These are phyloP conservation scores for Cynaeus angustus DNA, from an alignment of 2,888 invertebrate species.

Conservation along the genomic window DNA sequence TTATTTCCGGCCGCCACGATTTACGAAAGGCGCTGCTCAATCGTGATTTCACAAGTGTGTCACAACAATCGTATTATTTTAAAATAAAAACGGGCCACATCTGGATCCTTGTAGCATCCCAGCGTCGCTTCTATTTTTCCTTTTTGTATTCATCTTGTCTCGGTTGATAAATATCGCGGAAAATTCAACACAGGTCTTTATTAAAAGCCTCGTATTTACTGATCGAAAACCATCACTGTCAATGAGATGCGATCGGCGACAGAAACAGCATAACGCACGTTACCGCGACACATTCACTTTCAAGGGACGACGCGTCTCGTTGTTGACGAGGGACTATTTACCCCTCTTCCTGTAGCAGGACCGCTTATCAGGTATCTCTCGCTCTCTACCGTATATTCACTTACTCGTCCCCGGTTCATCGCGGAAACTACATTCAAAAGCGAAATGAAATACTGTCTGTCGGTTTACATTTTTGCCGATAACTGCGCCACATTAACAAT, in stretches of 20 bases:
- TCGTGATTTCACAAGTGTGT: too few species aligned
- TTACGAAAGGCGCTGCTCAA: too few species aligned
- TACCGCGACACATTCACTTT: constrained; percentile 56
- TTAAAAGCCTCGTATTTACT: constrained; percentile 54
- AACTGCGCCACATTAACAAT: constrained; percentile 46
- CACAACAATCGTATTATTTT: too few species aligned
- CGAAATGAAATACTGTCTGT: constrained; percentile 56
- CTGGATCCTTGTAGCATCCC: not conserved
- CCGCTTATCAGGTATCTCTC: constrained; percentile 57
- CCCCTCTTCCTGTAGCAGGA: constrained; percentile 52
- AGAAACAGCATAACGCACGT: constrained; percentile 28
- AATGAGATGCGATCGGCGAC: constrained; percentile 49
- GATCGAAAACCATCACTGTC: constrained; percentile 58
- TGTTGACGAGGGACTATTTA: constrained; percentile 54
- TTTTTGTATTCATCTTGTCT: not conserved
- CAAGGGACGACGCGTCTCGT: constrained; percentile 46
- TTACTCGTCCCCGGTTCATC: constrained; percentile 51
- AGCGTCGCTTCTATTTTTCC: constrained; percentile 6
- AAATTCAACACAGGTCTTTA: constrained; percentile 49
- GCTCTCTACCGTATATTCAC: constrained; percentile 51
- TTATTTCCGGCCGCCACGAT: constrained; percentile 23
- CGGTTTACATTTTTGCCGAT: constrained; percentile 54
- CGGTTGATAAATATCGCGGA: constrained; percentile 21
- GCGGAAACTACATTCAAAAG: constrained; percentile 54
- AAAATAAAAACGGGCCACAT: constrained; percentile 5